Evolutionary conservation across 1,140 invertebrate species (phyloP).

Genomic region (Pantala flavescens): DNA sequence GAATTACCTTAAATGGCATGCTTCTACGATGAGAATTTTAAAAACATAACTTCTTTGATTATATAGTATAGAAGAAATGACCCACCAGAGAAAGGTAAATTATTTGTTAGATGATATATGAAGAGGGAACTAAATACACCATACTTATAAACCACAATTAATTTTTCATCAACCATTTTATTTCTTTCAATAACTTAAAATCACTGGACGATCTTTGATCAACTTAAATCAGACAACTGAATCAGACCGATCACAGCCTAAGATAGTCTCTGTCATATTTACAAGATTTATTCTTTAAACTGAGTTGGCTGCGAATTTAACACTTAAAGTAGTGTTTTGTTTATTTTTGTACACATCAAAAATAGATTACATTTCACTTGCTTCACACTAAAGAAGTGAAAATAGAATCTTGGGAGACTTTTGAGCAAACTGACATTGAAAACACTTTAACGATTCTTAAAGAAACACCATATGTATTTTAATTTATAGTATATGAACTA

Average conservation of each 20-base stretch:
- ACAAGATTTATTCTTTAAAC: conserved; percentile 20
- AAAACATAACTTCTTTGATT: no score
- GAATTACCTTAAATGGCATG: no score
- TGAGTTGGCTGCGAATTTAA: conserved; percentile 26
- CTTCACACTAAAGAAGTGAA: conserved; percentile 28
- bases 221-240: conserved; percentile 27
- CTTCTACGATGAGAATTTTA: no score
- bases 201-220: conserved; percentile 28
- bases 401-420: conserved; percentile 28
- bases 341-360: conserved; percentile 28
- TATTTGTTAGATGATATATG: no score
- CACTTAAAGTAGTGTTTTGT: conserved; percentile 16
- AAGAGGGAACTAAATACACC: background rate
- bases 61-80: no score
- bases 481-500: conserved; percentile 11
- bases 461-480: conserved; percentile 17
- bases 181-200: conserved; percentile 29
- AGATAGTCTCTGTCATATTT: conserved; percentile 27
- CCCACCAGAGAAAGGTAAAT: no score
- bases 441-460: conserved; percentile 18
- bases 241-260: conserved; percentile 25
- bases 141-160: conserved; percentile 12
- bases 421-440: conserved; percentile 29
- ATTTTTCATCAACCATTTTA: conserved; percentile 17
- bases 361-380: conserved; percentile 24